These are phyloP conservation scores for Puffinus mauretanicus DNA, from an alignment of 2,113 vertebrate genomes.

Conservation along the genomic window DNA sequence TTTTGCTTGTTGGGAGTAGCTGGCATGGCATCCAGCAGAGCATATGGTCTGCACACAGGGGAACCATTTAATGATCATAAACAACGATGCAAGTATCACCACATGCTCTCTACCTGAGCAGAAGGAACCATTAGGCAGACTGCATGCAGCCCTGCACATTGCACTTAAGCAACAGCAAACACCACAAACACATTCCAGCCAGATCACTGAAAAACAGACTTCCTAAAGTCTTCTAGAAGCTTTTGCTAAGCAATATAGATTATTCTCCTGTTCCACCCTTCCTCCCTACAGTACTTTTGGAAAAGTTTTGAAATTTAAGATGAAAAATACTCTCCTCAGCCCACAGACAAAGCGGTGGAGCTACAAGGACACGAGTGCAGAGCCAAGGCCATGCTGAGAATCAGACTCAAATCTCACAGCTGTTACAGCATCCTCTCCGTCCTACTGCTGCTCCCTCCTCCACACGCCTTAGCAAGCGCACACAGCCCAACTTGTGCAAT, in stretches of 20 bases:
- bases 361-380: neutral
- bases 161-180: neutral
- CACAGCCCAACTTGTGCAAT: accelerated
- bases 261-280: neutral
- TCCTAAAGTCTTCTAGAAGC: neutral
- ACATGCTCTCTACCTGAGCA: neutral
- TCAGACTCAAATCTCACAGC: accelerated
- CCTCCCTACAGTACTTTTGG: neutral
- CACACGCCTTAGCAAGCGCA: neutral
- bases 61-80: neutral
- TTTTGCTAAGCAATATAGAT: neutral
- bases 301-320: neutral
- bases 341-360: neutral
- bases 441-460: neutral
- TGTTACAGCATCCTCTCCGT: neutral
- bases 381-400: neutral
- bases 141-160: neutral
- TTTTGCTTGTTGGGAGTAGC: neutral
- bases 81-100: neutral
- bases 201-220: neutral
- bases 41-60: neutral
- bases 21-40: neutral
- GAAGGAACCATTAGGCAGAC: neutral
- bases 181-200: neutral
- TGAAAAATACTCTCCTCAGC: neutral